Evolutionary conservation across 2,113 vertebrate species (phyloP).

Genomic region (Dryoscopus gambensis): DNA sequence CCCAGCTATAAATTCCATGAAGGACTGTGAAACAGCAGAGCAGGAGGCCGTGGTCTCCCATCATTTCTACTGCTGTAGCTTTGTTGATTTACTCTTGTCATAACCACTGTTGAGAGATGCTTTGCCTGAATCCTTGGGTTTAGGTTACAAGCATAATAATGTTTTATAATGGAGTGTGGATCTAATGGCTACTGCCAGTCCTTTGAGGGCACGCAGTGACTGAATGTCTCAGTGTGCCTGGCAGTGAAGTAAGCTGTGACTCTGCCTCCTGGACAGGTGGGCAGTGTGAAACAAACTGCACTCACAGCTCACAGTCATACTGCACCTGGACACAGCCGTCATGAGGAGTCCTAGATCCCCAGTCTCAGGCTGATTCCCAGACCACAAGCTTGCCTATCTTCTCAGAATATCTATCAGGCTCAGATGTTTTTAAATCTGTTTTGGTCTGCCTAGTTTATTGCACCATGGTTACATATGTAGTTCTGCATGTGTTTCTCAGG

Average conservation of each 20-base stretch:
- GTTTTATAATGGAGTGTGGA: neutral
- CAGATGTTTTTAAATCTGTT: neutral
- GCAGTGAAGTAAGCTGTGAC: neutral
- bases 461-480: neutral
- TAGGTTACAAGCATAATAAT: neutral
- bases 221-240: neutral
- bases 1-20: neutral
- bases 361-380: neutral
- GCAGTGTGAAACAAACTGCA: neutral
- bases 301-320: neutral
- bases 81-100: neutral
- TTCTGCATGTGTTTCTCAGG: neutral
- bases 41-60: neutral
- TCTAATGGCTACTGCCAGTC: neutral
- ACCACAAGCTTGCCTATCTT: neutral
- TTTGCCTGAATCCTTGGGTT: neutral
- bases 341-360: neutral
- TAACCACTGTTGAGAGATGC: neutral
- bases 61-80: neutral
- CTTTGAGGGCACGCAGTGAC: neutral
- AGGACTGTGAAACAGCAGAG: slow-evolving; percentile 6
- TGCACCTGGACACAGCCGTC: neutral
- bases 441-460: neutral
- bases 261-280: neutral
- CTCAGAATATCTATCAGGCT: neutral